Conservation (phyloP, 2,888 invertebrate species). For the Drosophila neotestacea region DNA sequence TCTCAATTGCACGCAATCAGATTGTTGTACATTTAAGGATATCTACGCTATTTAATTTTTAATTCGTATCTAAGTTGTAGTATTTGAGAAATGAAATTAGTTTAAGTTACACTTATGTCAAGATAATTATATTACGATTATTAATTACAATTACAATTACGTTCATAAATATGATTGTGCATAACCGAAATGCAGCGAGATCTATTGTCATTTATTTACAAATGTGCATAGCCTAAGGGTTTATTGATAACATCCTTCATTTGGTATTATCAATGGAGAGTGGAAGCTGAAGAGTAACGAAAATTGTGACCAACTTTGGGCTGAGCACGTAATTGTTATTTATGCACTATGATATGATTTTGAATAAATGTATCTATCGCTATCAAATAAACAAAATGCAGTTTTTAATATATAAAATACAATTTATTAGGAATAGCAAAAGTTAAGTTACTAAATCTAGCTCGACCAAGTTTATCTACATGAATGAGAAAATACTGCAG, state of each 20-base stretch:
- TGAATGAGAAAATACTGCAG: too few species aligned
- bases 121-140: slow-evolving; percentile 63
- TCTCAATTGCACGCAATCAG: slow-evolving; percentile 57
- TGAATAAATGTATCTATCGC: slow-evolving; percentile 78
- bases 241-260: background rate
- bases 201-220: slow-evolving; percentile 51
- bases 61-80: slow-evolving; percentile 65
- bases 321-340: slow-evolving; percentile 65
- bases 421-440: background rate
- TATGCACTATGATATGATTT: slow-evolving; percentile 75
- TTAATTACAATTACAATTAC: slow-evolving; percentile 53
- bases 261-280: background rate
- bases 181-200: slow-evolving; percentile 34
- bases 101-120: slow-evolving; percentile 63
- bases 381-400: slow-evolving; percentile 39
- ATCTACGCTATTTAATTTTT: slow-evolving; percentile 55
- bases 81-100: slow-evolving; percentile 60
- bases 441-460: too few species aligned
- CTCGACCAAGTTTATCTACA: too few species aligned
- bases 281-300: background rate
- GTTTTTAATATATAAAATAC: background rate
- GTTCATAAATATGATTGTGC: slow-evolving; percentile 48
- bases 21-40: slow-evolving; percentile 60
- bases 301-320: background rate
- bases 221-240: slow-evolving; percentile 31